Conservation (phyloP, 2,113 vertebrate species). For the Stegostoma tigrinum region DNA sequence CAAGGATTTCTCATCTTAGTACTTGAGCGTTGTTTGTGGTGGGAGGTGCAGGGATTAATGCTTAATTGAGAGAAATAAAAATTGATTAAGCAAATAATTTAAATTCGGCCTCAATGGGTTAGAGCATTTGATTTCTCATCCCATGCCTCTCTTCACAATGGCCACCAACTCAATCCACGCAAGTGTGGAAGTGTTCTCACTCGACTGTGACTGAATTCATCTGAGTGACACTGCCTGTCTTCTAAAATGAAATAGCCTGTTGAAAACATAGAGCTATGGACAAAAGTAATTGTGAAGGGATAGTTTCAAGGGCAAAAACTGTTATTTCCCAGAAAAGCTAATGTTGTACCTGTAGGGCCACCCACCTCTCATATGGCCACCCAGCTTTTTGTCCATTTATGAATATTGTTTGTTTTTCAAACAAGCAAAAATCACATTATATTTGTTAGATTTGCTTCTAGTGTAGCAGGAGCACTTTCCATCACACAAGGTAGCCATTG, state of each 20-base stretch:
- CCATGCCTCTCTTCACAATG: neutral
- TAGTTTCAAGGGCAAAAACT: neutral
- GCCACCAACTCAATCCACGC: neutral
- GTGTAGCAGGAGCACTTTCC: neutral
- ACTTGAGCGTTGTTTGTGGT: neutral
- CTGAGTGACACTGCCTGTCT: neutral
- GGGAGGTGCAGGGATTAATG: neutral
- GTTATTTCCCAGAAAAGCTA: neutral
- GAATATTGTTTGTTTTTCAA: neutral
- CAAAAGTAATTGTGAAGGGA: neutral
- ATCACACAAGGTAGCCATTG: neutral
- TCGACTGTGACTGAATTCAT: neutral
- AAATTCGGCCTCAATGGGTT: neutral
- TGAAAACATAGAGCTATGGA: neutral
- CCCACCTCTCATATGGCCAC: neutral
- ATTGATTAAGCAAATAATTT: neutral
- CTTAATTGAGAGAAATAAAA: slow-evolving; percentile 21
- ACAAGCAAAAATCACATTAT: neutral
- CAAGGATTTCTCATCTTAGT: neutral
- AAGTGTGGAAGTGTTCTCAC: neutral
- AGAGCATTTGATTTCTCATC: neutral
- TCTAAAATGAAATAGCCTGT: neutral
- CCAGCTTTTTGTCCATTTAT: neutral
- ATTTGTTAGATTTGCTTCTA: neutral
- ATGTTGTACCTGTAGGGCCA: neutral